Conservation (phyloP, 1,140 invertebrate species). For the Cylas formicarius region DNA sequence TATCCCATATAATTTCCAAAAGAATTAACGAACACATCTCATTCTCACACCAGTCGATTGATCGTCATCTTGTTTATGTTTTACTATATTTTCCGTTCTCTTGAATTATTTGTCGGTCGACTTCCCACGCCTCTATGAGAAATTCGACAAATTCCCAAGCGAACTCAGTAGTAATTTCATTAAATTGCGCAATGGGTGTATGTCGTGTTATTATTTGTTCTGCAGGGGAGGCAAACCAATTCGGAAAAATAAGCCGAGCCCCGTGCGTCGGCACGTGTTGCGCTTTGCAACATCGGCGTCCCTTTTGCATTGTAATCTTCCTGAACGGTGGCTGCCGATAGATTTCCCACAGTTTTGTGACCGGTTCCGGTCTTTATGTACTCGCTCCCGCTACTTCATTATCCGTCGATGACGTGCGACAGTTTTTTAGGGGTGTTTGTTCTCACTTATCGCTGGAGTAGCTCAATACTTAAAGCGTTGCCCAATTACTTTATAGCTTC, state of each 20-base stretch:
- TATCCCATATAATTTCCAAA: no score
- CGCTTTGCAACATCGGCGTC: slow-evolving; percentile 10
- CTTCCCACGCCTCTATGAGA: slow-evolving; percentile 15
- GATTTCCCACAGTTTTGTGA: slow-evolving; percentile 30
- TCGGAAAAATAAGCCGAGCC: slow-evolving; percentile 23
- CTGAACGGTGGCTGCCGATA: slow-evolving; percentile 27
- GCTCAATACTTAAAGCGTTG: no score
- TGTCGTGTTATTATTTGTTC: slow-evolving; percentile 26
- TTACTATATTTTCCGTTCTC: no score
- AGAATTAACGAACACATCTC: no score
- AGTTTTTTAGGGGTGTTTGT: neutral
- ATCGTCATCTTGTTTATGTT: no score
- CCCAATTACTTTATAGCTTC: no score
- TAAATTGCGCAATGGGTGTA: slow-evolving; percentile 6
- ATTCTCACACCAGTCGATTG: no score
- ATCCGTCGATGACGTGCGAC: slow-evolving; percentile 7
- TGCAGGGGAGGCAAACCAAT: slow-evolving; percentile 11
- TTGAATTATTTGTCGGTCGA: no score
- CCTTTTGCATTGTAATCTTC: slow-evolving; percentile 33
- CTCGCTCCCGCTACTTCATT: slow-evolving; percentile 22
- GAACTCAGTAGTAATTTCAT: slow-evolving; percentile 17
- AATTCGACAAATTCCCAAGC: slow-evolving; percentile 18
- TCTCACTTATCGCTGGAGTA: no score
- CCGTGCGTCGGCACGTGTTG: slow-evolving; percentile 28
- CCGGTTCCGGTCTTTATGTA: neutral